Percentiles rank a stretch among this genome's conserved stretches.
Conservation (phyloP, 1,140 invertebrate species). For the Diabrotica undecimpunctata region DNA sequence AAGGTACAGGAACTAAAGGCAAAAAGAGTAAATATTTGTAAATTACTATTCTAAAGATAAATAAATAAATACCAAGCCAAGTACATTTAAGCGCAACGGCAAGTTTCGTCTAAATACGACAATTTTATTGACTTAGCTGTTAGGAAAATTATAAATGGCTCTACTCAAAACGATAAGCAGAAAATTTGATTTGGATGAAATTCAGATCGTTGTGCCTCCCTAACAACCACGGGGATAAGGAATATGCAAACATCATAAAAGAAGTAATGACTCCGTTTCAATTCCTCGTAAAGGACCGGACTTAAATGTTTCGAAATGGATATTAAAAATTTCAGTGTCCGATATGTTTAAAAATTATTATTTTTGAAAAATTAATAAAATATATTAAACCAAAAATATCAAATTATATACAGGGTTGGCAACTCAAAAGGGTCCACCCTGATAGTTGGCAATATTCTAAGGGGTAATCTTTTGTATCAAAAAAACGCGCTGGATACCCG, state of each 20-base stretch:
- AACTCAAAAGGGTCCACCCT: too few species aligned
- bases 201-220: not conserved
- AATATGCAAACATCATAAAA: conserved; percentile 1
- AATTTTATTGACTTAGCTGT: not conserved
- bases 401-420: too few species aligned
- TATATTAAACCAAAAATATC: too few species aligned
- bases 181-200: not conserved
- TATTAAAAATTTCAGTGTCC: not conserved
- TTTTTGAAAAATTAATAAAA: too few species aligned
- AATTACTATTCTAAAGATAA: too few species aligned
- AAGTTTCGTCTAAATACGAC: not conserved
- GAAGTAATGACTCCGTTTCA: not conserved
- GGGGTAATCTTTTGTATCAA: too few species aligned
- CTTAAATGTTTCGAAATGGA: not conserved
- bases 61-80: too few species aligned
- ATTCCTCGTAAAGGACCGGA: not conserved
- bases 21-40: too few species aligned
- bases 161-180: not conserved
- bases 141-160: conserved; percentile 3
- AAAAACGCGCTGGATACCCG: too few species aligned
- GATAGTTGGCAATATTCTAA: too few species aligned
- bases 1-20: too few species aligned
- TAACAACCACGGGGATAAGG: not conserved
- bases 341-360: too few species aligned
- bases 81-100: not conserved